Percentiles rank a stretch among this genome's conserved stretches.
phyloP scores from a whole-genome alignment of 2,888 invertebrate species.

The Apamea sordens region DNA sequence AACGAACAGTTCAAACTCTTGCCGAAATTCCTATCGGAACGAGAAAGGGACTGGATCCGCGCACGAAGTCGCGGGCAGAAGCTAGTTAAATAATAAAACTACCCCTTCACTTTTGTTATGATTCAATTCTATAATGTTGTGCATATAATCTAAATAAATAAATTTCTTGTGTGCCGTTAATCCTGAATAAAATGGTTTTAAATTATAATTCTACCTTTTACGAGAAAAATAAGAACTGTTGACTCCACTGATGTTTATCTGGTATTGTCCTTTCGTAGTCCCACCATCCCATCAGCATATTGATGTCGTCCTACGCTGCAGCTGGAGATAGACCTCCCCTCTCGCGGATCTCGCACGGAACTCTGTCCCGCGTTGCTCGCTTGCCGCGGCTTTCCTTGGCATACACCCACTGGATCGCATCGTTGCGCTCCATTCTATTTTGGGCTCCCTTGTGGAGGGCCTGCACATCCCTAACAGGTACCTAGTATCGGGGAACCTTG shows the following conservation, averaged over 20 bases:
- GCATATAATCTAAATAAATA: too few relatives aligned
- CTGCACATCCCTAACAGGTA: neutral
- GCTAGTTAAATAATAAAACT: too few relatives aligned
- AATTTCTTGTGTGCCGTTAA: neutral
- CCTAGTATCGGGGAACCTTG: neutral
- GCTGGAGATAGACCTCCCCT: neutral
- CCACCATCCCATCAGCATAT: neutral
- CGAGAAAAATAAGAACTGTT: neutral
- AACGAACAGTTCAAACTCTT: too few relatives aligned
- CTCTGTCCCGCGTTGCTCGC: neutral
- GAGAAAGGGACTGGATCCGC: too few relatives aligned
- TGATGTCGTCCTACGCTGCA: neutral
- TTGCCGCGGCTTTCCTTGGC: neutral
- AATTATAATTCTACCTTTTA: too few relatives aligned
- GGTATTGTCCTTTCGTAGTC: neutral
- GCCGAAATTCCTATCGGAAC: too few relatives aligned
- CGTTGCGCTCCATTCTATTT: neutral
- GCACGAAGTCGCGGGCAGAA: too few relatives aligned
- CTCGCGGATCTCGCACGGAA: too few relatives aligned
- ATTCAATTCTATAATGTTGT: too few relatives aligned
- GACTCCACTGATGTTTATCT: neutral
- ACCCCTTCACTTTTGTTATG: neutral
- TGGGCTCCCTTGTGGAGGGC: too few relatives aligned
- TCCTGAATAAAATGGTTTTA: neutral
- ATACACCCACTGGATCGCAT: neutral